A percentile compares a stretch with the other conserved stretches of the same genome.
Conservation (phyloP, 2,888 invertebrate genomes). For the Unio pictorum region DNA sequence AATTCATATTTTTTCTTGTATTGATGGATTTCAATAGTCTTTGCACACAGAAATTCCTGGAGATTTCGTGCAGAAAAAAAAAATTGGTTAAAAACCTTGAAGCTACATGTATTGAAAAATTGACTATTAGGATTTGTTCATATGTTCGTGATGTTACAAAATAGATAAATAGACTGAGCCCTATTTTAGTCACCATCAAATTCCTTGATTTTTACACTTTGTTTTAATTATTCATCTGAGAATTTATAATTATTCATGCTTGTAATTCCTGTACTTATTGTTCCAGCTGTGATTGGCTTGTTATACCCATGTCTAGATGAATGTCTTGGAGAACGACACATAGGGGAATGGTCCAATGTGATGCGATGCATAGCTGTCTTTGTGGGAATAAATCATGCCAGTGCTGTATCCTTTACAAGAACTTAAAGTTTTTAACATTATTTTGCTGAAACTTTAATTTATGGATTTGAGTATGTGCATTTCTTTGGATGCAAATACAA, state of each 20-base stretch:
- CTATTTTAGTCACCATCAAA: background rate
- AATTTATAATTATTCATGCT: background rate
- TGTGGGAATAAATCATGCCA: conserved; percentile 73
- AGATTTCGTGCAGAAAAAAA: too few species aligned
- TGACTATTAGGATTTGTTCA: too few species aligned
- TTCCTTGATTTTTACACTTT: background rate
- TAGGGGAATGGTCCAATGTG: conserved; percentile 73
- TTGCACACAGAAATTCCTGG: too few species aligned
- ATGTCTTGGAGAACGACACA: conserved; percentile 62
- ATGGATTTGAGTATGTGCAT: too few species aligned
- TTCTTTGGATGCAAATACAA: too few species aligned
- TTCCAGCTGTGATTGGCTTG: conserved; percentile 70
- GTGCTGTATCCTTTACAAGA: conserved; percentile 70
- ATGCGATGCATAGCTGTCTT: conserved; percentile 73
- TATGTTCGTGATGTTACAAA: too few species aligned
- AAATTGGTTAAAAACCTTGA: too few species aligned
- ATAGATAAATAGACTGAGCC: too few species aligned
- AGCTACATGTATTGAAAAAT: too few species aligned
- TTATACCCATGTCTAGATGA: conserved; percentile 71
- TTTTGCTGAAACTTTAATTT: too few species aligned
- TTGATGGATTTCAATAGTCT: too few species aligned
- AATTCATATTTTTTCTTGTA: too few species aligned
- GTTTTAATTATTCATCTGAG: background rate
- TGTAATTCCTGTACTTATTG: conserved; percentile 8
- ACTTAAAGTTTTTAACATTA: background rate